Base-by-base conservation (phyloP, 2,888 invertebrate species). In the Chironomus riparius region DNA sequence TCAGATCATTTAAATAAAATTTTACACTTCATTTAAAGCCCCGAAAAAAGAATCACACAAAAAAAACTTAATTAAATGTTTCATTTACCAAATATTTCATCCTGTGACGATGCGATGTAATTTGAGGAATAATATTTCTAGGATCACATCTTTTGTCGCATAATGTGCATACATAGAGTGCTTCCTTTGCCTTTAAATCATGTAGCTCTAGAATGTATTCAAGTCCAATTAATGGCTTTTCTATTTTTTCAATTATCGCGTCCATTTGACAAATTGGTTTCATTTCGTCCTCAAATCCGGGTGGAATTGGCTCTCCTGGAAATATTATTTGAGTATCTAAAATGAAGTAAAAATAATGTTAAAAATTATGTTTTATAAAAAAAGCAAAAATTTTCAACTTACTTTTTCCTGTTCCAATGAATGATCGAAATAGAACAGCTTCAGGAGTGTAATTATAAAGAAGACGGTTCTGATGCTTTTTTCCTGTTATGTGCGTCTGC, bases 101-200 rank as follows among this genome's bases (percentile, higher is more conserved):
- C 13, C 90, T 87, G 81, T 94, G 94, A 83, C 90, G 90, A 82
- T 89, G 90, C 81, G 92, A 92, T 21, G 90, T 89, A 81, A 93
- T 86, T 82, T 94, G 94, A 78, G 90, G 89, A 82, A 93, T 86
- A 78, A 93, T 92, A 72, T 92, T 92, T 68, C 91, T 87, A 28
- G 90, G 91, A 81, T 92, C 91, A 56, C 93, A 92, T 79, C 90
- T 89, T 83, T 92, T 93, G 80, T 89, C 88, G 83, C 94, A 94
- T 77, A 94, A 85, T 79, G 91, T 87, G 84, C 94, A 94, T 72
- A 90, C 86, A 83, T 94, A 94, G 72, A 87, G 84, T 0, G 92
- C 91, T 82, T 92, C 92, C 80, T 87, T 86, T 78, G 88, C 88
- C 6, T 86, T 83, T 79, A 88, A 85, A 80, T 89, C 88, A 48